Base-by-base conservation (phyloP, 1,140 invertebrate genomes). In the Helicoverpa armigera region DNA sequence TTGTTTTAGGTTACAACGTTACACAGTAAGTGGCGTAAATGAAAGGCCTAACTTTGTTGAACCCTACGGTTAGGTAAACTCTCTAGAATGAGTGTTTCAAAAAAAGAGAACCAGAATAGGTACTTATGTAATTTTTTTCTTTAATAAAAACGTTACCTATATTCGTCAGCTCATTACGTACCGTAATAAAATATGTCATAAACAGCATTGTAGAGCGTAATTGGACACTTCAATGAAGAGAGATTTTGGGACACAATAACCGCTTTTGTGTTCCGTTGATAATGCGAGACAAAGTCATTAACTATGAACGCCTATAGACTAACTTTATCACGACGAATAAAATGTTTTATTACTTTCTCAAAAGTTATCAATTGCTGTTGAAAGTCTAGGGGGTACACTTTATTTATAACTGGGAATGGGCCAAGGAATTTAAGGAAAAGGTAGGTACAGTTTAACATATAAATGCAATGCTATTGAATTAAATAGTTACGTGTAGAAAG, bases 31-130 rank as follows among this genome's bases (percentile, higher is more conserved):
- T 84, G 80, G 54, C 79, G 76, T 76, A 79, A 85, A 86, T 86
- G 85, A 87, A 86, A 85, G 82, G 80, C 75, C 60, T 74, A 63
- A 85, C 85, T 86, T 85, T 80, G 82, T 72, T 77, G 79, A 85
- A 84, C 12, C n/a, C 54, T 58, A 4, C 13, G 54, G 29, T 60
- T 56, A 48, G 60, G 18, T 12, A 74, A 23, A 67, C 48, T 18
- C 10, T 67, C 53, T 74, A 43, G 16, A 31, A 50, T 67, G 63
- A 11, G 48, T 50, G 18, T 67, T 67, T 67, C 14, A 67, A 35
- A 16, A 35, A 16, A 18, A 48, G 35, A 67, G 48, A 67, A 74
- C 23, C 18, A 18, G 18, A 43, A 58, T 74, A 60, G n/a, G n/a
- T n/a, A 7, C 3, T n/a, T n/a, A n/a, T n/a, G n/a, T n/a, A 35